These are phyloP conservation scores for Clanis bilineata DNA, from an alignment of 2,888 invertebrate genomes.

Conservation along the genomic window DNA sequence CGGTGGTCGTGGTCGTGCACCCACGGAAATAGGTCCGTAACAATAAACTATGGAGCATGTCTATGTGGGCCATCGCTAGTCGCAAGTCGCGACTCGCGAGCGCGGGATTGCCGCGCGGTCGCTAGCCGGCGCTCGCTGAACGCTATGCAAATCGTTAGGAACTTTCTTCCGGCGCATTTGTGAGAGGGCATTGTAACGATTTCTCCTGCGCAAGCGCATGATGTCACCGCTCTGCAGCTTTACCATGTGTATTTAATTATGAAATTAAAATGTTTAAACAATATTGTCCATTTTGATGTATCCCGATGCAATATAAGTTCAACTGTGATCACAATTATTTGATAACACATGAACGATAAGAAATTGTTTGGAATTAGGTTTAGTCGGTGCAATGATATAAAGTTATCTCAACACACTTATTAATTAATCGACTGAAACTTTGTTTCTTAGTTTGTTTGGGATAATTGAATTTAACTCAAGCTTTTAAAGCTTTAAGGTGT, in stretches of 20 bases:
- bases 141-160: constrained; percentile 74
- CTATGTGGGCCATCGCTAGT: constrained; percentile 73
- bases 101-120: constrained; percentile 48
- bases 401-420: neutral
- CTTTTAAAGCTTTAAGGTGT: neutral
- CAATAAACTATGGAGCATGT: constrained; percentile 73
- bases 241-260: neutral
- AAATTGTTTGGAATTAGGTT: constrained; percentile 6
- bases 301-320: neutral
- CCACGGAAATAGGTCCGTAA: constrained; percentile 75
- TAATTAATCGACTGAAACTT: neutral
- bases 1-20: constrained; percentile 62
- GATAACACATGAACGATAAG: constrained; percentile 1
- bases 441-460: neutral
- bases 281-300: constrained; percentile 2
- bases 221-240: constrained; percentile 42
- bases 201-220: constrained; percentile 61
- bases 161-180: constrained; percentile 75
- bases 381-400: neutral
- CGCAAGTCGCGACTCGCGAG: constrained; percentile 61
- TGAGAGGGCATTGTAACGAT: constrained; percentile 71
- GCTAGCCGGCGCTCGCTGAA: constrained; percentile 37
- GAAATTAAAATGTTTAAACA: neutral
- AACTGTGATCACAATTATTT: neutral
- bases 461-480: neutral